Percentiles rank a stretch among this genome's conserved stretches.
Evolutionary conservation across 2,797 vertebrate genomes (phyloP).

Genomic region (Lutra lutra): DNA sequence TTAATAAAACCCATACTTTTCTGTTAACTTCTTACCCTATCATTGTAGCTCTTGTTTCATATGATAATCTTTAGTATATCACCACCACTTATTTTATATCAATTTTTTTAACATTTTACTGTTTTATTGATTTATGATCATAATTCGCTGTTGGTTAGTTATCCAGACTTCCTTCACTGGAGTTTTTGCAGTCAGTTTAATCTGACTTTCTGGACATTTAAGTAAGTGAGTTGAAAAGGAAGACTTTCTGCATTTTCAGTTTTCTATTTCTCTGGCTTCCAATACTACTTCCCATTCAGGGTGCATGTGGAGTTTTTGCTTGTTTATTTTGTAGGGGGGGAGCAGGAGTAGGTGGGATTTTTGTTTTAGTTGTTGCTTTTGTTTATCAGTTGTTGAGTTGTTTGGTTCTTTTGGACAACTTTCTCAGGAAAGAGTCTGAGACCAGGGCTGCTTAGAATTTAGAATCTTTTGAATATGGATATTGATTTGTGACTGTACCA

Average conservation of each 20-base stretch:
- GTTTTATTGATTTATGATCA: not conserved
- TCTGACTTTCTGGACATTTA: not conserved
- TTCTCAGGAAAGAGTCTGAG: not conserved
- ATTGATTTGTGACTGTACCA: not conserved
- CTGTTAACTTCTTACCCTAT: not conserved
- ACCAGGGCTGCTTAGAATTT: not conserved
- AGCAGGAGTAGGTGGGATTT: not conserved
- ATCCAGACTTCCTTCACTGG: not conserved
- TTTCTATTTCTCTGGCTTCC: conserved; percentile 13
- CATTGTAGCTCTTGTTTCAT: not conserved
- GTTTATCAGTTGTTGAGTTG: not conserved
- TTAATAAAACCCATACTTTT: not conserved
- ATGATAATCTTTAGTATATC: not conserved
- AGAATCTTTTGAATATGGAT: not conserved
- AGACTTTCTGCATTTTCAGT: not conserved
- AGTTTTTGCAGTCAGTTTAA: not conserved
- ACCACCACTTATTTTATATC: not conserved
- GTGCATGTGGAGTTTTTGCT: not conserved
- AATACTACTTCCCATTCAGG: not conserved
- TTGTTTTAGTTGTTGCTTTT: not conserved
- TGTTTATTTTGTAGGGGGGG: not conserved
- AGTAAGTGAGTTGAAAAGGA: not conserved
- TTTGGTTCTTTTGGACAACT: not conserved
- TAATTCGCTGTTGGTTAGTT: not conserved
- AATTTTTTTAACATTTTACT: not conserved